Evolutionary conservation across 1,140 invertebrate genomes (phyloP).

Genomic region (Drosophila littoralis): DNA sequence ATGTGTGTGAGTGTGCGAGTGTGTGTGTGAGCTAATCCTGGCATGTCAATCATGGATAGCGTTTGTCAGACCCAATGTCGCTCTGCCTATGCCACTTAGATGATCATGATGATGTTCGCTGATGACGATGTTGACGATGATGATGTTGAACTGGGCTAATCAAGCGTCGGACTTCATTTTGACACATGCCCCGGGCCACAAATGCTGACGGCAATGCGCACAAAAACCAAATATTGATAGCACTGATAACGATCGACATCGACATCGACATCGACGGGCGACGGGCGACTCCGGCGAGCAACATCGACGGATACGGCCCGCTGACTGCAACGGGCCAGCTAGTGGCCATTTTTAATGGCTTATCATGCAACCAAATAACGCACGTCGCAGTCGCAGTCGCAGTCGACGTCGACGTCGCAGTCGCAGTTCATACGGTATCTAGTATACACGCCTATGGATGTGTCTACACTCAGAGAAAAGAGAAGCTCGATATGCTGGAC

Average conservation of each 20-base stretch:
- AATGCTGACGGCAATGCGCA: conserved; percentile 28
- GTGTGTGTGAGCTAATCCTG: conserved; percentile 68
- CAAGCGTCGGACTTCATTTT: conserved; percentile 63
- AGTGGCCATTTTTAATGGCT: conserved; percentile 81
- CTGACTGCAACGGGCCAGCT: conserved; percentile 40
- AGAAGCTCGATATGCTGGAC: no score
- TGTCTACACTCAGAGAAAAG: not conserved
- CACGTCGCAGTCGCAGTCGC: conserved; percentile 12
- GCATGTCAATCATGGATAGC: conserved; percentile 69
- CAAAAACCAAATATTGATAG: conserved; percentile 76
- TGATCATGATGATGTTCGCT: not conserved
- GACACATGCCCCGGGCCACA: conserved; percentile 51
- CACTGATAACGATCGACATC: conserved; percentile 65
- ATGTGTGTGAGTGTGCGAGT: conserved; percentile 16
- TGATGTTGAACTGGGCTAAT: conserved; percentile 54
- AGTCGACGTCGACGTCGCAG: not conserved
- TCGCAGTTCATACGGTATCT: conserved; percentile 2
- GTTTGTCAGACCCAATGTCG: conserved; percentile 44
- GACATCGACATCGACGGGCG: conserved; percentile 29
- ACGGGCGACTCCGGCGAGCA: conserved; percentile 9
- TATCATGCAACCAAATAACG: conserved; percentile 59
- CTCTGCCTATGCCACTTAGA: conserved; percentile 25
- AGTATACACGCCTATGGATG: not conserved
- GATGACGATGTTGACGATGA: not conserved
- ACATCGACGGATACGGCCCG: conserved; percentile 23